Conservation (phyloP, 2,113 vertebrate genomes). For the Colossoma macropomum region DNA sequence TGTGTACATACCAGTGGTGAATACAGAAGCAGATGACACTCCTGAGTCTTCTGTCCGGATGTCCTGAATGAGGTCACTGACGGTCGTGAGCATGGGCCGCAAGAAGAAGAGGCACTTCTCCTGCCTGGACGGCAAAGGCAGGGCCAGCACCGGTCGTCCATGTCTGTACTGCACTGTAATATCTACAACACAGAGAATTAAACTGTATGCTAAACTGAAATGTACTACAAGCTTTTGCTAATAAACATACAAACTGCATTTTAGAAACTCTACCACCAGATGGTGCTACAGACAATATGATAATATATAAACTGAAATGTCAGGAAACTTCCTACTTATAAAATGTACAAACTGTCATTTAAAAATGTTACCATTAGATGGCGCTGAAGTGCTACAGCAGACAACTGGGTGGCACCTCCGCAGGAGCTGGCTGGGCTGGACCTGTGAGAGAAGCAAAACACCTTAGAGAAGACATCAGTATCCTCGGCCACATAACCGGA, state of each 20-base stretch:
- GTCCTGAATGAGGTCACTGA: constrained; percentile 84
- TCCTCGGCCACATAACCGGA: no score
- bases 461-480: not conserved
- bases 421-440: not conserved
- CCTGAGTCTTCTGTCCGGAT: constrained; percentile 87
- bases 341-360: not conserved
- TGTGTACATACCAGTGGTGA: constrained; percentile 77
- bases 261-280: not conserved
- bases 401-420: constrained; percentile 19
- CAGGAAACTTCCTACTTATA: not conserved
- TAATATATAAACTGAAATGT: not conserved
- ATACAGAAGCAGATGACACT: constrained; percentile 70
- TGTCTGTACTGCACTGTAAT: constrained; percentile 82
- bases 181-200: constrained; percentile 68
- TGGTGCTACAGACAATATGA: no score
- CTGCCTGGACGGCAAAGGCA: constrained; percentile 85
- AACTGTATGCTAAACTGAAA: not conserved
- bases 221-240: not conserved
- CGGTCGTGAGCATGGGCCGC: constrained; percentile 82
- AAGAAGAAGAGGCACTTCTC: constrained; percentile 89
- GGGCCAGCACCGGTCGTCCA: constrained; percentile 85
- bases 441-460: constrained; percentile 9
- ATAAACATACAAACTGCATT: not conserved
- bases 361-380: constrained; percentile 68
- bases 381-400: constrained; percentile 66